Evolutionary conservation across 2,113 vertebrate species (phyloP).

Genomic region (Protobothrops mucrosquamatus): DNA sequence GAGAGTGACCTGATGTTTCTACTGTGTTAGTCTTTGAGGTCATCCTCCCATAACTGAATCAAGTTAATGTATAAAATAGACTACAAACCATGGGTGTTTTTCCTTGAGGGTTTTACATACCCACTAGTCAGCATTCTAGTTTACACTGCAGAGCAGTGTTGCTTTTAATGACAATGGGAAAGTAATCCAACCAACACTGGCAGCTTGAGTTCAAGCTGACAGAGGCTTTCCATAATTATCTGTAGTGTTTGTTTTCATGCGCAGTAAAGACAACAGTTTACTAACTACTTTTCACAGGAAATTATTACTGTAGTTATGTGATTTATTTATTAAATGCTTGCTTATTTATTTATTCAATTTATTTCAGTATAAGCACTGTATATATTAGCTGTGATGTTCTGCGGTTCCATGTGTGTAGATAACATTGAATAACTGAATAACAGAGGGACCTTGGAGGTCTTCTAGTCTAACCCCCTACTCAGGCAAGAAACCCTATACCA

Average conservation of each 20-base stretch:
- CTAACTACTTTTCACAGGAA: background rate
- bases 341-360: background rate
- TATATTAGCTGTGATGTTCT: background rate
- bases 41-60: background rate
- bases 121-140: conserved; percentile 3
- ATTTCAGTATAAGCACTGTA: background rate
- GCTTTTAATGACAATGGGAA: background rate
- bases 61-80: background rate
- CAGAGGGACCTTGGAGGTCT: background rate
- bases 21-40: background rate
- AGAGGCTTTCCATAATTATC: background rate
- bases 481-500: background rate
- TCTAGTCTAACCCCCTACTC: background rate
- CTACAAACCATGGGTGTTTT: conserved; percentile 1
- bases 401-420: background rate
- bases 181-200: background rate
- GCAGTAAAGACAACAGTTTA: background rate
- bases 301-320: background rate
- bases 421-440: background rate
- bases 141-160: background rate
- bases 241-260: background rate
- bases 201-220: background rate
- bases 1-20: conserved; percentile 1
- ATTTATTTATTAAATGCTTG: background rate
- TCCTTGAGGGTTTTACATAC: background rate